Base-by-base conservation (phyloP, 1,140 invertebrate genomes). In the Drosophila bipectinata region DNA sequence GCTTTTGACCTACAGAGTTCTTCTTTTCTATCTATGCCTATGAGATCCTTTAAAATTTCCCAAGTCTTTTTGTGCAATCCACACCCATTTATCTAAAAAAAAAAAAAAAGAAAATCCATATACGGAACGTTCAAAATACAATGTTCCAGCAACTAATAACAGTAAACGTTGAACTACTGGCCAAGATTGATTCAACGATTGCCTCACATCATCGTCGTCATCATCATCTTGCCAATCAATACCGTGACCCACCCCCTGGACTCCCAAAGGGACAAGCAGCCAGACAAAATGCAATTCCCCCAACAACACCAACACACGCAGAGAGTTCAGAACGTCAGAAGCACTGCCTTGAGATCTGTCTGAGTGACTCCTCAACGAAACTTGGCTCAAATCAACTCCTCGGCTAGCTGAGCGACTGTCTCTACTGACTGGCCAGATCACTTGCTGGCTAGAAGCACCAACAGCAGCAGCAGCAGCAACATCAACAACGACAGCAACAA, bases 141-240 rank as follows among this genome's bases (percentile, higher is more conserved):
- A 58, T 63, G 62, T 67, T 82, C 47, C 55, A 67, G 62, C 73
- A 77, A 63, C 54, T 81, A 77, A 82, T 81, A 81, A 82, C 79
- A 82, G 79, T 81, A 77, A 81, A 81, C 64, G 78, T 61, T 81
- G 79, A 81, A 82, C 79, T 82, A 81, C 79, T 82, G 79, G 79
- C 68, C 79, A 81, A 81, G 79, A 81, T 81, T 82, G 79, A 81
- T 82, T 76, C 63, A 82, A 72, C 73, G 79, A 81, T 81, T 77
- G 79, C 62, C 68, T 77, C 69, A 74, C 79, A 77, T 81, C 79
- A 77, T 82, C 69, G 66, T 74, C 59, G 39, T 56, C 59, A 63
- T 52, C 72, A 45, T 74, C 72, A 74, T 74, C 72, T 75, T 64
- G 71, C 59, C 59, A 74, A 74, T 75, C 72, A 75, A 74, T 55